These are phyloP conservation scores for Myiotriccus ornatus DNA, from an alignment of 2,797 vertebrate genomes.

Conservation along the genomic window DNA sequence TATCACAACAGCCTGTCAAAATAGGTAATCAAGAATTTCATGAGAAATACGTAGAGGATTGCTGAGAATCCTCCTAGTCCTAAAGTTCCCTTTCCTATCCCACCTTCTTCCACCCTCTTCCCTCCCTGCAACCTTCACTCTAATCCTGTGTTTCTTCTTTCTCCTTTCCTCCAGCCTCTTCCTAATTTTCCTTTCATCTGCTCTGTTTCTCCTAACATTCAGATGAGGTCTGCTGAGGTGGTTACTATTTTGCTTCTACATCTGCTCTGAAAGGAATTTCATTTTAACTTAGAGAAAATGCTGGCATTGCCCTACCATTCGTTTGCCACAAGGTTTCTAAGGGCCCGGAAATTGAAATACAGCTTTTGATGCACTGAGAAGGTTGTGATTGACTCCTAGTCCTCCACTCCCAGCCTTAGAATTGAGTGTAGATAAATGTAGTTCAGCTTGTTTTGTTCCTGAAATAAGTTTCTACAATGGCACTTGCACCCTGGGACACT, in stretches of 20 bases:
- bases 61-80: neutral
- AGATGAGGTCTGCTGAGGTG: neutral
- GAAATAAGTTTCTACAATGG: conserved; percentile 53
- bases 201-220: neutral
- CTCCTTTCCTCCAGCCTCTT: neutral
- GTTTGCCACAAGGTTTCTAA: neutral
- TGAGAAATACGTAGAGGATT: neutral
- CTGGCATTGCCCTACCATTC: neutral
- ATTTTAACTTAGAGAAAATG: neutral
- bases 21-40: neutral
- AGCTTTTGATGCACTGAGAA: neutral
- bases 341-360: conserved; percentile 5
- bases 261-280: neutral
- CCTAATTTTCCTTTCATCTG: neutral
- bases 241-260: neutral
- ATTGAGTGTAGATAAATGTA: conserved; percentile 37
- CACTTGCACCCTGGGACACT: conserved; percentile 37
- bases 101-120: neutral
- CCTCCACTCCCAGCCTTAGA: neutral
- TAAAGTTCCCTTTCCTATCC: neutral
- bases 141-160: neutral
- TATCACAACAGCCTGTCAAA: neutral
- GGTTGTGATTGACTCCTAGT: conserved; percentile 9
- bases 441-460: conserved; percentile 53
- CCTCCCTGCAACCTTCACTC: neutral